Base-by-base conservation (phyloP, 1,140 invertebrate genomes). In the Brachionus plicatilis region DNA sequence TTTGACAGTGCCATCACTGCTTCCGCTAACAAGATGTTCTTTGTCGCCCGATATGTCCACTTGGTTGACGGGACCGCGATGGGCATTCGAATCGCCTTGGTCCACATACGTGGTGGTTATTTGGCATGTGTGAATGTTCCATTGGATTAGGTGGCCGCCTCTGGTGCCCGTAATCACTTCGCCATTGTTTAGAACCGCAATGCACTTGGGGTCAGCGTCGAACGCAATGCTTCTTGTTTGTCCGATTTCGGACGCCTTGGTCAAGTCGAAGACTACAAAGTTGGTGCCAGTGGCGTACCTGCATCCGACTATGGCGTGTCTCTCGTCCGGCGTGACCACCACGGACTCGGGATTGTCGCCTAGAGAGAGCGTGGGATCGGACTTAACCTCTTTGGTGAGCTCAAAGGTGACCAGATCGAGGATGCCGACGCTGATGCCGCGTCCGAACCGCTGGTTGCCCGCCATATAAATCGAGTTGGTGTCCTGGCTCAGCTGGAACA, bases 331-430 rank as follows among this genome's bases (percentile, higher is more conserved):
- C 24, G 84, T 85, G n/a, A 85, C n/a, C 8, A 33, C n/a, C 6
- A 85, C 60, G 2, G 45, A 66, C 45, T 72, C 37, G 6, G 84
- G 84, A 43, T 56, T 47, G n/a, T 53, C 50, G 20, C 84, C 84
- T 11, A 78, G 47, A 29, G 72, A 66, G 17, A 66, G 8, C 3
- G 50, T 78, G 7, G 84, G 60, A 56, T 85, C 84, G 12, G 72
- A 78, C 70, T 85, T 85, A 7, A 85, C 43, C 37, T 85, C 84
- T 79, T 85, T 85, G n/a, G 84, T 85, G 2, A 85, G 41, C 50
- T 78, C 84, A 29, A 24, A 68, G 56, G 37, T 65, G 12, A 65
- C 24, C 14, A 85, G 24, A 24, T 85, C 84, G 9, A 85, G 37
- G 6, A 85, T 79, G 12, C 84, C 84, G 53, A 85, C 75, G 41